Conservation (phyloP, 1,140 invertebrate species). For the Kradibia gibbosae region DNA sequence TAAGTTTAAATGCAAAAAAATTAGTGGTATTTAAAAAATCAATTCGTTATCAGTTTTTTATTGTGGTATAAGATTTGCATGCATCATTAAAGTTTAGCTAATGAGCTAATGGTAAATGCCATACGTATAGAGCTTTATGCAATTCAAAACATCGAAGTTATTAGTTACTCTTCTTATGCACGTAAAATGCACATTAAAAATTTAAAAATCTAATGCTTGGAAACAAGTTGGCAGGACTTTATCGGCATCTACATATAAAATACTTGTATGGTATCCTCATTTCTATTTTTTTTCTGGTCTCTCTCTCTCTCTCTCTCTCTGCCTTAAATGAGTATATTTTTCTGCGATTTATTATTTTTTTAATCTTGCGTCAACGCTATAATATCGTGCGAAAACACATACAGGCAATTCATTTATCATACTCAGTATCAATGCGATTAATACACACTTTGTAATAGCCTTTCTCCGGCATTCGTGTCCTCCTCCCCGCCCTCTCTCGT, state of each 20-base stretch:
- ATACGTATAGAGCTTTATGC: background rate
- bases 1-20: background rate
- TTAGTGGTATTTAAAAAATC: background rate
- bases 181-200: background rate
- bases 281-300: background rate
- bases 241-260: conserved; percentile 6
- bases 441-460: conserved; percentile 23
- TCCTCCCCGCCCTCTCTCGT: background rate
- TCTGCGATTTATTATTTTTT: background rate
- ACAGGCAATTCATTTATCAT: conserved; percentile 30
- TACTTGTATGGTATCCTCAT: background rate
- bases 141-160: background rate
- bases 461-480: background rate
- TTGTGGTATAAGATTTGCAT: conserved; percentile 8
- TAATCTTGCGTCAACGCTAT: conserved; percentile 16
- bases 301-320: background rate
- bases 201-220: background rate
- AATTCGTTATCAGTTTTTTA: background rate
- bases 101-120: no score
- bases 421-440: conserved; percentile 11
- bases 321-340: background rate
- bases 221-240: background rate
- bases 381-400: background rate
- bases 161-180: background rate
- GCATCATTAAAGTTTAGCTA: background rate